Base-by-base conservation (phyloP, 2,888 invertebrate genomes). In the Amaurobius ferox region DNA sequence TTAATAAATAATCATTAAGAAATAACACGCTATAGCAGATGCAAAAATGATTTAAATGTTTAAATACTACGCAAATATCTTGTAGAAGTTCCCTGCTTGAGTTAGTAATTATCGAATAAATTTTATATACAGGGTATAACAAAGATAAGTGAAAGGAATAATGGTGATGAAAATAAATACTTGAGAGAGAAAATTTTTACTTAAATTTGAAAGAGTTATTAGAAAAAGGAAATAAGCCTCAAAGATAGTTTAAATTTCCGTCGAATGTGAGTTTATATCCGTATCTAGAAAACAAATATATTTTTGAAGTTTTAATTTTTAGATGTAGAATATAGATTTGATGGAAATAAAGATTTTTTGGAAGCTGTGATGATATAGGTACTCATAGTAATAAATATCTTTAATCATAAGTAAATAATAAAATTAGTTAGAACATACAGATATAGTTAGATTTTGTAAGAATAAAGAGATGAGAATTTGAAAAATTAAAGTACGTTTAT, bases 281-380 rank as follows among this genome's bases (percentile, higher is more conserved):
- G 19, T 76, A 48, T 48, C 39, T 71, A 70, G 70, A 30, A 62
- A 39, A 40, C n/a, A 64, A 55, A 79, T 76, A 64, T 76, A 76
- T 79, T 71, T 79, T 40, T 71, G 32, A 64, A 67, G 28, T 61
- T 71, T 64, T 62, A 62, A 79, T 64, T 79, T 79, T 30, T 79
- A 64, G 64, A 64, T 26, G 35, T 71, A 78, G 48, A 67, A 16
- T n/a, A 19, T 68, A 62, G 70, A 19, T 48, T 40, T 62, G 44
- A 67, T 55, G 68, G 23, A 9, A 23, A 32, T 7, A 32, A 19
- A 13, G 6, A 6, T 32, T n/a, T 35, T 32, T 66, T 35, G 35
- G 35, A 66, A 66, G 26, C 32, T 66, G 32, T 64, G 64, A 64
- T 64, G 29, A 64, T 13, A 62, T 11, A 30, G 64, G 28, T 64